Conservation (phyloP, 2,888 invertebrate species). For the Argyra leucocephala region DNA sequence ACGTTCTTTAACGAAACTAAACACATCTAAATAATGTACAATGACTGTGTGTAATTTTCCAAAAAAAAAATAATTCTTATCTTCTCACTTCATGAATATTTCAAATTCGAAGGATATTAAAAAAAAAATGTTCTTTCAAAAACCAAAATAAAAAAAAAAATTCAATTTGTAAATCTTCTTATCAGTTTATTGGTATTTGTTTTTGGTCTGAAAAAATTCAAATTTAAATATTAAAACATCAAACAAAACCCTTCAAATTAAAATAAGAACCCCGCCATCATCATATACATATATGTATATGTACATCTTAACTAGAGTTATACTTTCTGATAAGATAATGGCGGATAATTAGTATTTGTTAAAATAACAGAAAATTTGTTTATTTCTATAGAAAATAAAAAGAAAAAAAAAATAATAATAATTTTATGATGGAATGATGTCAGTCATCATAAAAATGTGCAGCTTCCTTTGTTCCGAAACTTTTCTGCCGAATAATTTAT, state of each 20-base stretch:
- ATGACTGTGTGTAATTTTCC: too few relatives aligned
- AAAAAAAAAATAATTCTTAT: too few relatives aligned
- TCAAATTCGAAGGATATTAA: too few relatives aligned
- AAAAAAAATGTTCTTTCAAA: too few relatives aligned
- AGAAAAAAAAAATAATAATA: not conserved
- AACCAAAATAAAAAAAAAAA: too few relatives aligned
- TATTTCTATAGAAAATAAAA: not conserved
- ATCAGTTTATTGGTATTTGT: constrained; percentile 5
- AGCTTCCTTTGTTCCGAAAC: not conserved
- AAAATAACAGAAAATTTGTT: not conserved
- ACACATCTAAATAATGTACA: too few relatives aligned
- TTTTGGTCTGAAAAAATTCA: not conserved
- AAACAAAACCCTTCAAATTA: not conserved
- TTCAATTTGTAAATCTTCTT: too few relatives aligned
- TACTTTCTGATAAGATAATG: not conserved
- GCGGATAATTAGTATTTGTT: not conserved
- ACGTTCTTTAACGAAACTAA: too few relatives aligned
- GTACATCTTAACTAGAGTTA: too few relatives aligned
- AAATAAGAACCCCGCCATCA: not conserved
- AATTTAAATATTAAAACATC: not conserved
- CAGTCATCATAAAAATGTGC: not conserved
- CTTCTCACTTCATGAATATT: too few relatives aligned
- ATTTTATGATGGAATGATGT: not conserved
- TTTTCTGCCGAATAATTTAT: not conserved
- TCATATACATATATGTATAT: not conserved